Evolutionary conservation across 2,888 invertebrate genomes (phyloP), one percentile per base, ranked within the genome.

Genomic region (Calameuta pallipes): DNA sequence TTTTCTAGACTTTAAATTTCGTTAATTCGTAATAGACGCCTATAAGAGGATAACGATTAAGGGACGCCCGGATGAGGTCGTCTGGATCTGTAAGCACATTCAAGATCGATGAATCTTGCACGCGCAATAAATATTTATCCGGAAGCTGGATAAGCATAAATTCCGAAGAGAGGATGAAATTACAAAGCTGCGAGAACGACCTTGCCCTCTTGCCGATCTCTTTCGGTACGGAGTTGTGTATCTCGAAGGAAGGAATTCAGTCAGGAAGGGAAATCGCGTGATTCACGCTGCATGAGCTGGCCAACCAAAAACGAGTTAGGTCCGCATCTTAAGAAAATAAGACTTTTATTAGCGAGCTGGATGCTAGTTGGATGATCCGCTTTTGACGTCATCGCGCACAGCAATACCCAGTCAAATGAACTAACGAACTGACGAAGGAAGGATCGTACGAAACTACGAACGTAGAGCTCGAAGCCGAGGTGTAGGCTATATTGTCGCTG

Each of bases 401-500:
- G 31, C 31, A 71, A 31, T 31, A 34, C 71, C 13, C 71, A 31
- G 1, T 33, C 15, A 33, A 31, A 34, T 34, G 30, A 23, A 71
- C 56, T 23, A 56, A 56, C 56, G 56, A 56, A 56, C 56, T 56
- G 23, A 71, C 71, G 71, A 13, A 71, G 71, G 71, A 31, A 71
- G 33, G 71, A 71, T 31, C 1, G 71, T 31, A 71, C 12, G 71
- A 71, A 71, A 31, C 13, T 15, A 71, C 71, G 33, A 34, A 71
- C 71, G 71, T 31, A 31, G 33, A 71, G 71, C 56, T 71, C 71
- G 33, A 71, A 34, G 71, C 23, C 12, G 71, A 31, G 71, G 71
- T 71, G 71, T 71, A 31, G 56, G 77, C 74, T 77, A 76, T 75
- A 79, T 77, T 78, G 77, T 79, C 71, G 79, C 80, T 79, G 75